Evolutionary conservation across 2,888 invertebrate genomes (phyloP), one percentile per base, ranked within the genome.

Genomic region (Liopterus haemorrhoidalis): DNA sequence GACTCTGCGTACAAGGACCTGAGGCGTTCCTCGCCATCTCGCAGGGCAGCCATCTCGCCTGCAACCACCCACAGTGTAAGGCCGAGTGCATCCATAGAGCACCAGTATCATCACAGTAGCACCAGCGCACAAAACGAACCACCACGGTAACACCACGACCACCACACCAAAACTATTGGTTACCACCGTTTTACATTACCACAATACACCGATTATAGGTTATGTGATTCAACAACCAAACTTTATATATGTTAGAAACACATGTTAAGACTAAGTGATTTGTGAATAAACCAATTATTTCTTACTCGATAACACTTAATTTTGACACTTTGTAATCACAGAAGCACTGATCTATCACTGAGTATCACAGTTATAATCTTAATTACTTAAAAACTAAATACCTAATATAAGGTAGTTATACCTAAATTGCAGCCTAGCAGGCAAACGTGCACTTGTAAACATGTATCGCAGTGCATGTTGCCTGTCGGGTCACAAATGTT

Each of bases 1-100:
- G 90, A 84, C 65, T 95, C 95, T 44, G 79, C 74, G 63, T 85
- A 82, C 66, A 91, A 90, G 59, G 82, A 81, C 61, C 82, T 82
- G 62, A 84, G 74, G 63, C 85, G 83, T 57, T 86, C 85, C 69
- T 86, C 85, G 59, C 82, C 75, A 68, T 87, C 83, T 69, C 81
- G 80, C 64, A 82, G 71, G 63, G 78, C 79, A 66, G 76, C 73
- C 69, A 83, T 67, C 67, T 82, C 82, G 66, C 81, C 85, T 84
- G 68, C 57, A 74, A 75, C 59, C 55, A 53, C 41, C 25, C 50
- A 51, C 51, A 41, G 46, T 49, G 44, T 48, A 42, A 48, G 36
- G 45, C 46, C 41, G 37, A 25, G 32, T 30, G 19, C 31, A 31
- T 44, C 33, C 35, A 36, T 19, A 9, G 12, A 18, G 18, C n/a